These are phyloP conservation scores for Acipenser transmontanus DNA, from an alignment of 2,797 vertebrate species.

Conservation along the genomic window DNA sequence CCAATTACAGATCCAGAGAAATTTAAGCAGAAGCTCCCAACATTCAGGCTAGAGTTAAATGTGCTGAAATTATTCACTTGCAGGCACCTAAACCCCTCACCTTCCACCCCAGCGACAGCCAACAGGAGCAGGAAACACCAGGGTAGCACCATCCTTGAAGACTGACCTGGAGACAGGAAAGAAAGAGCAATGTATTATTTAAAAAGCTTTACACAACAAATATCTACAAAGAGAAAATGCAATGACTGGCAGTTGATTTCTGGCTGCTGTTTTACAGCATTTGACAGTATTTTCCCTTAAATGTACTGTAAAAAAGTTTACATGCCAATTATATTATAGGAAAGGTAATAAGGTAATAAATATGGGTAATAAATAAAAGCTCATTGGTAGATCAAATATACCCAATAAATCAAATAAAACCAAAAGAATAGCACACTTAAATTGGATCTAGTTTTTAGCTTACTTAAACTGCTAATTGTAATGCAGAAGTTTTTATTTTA, in stretches of 20 bases:
- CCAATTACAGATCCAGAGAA: slow-evolving; percentile 63
- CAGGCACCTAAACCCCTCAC: slow-evolving; percentile 58
- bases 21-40: slow-evolving; percentile 71
- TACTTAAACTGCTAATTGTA: no score
- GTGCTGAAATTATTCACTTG: slow-evolving; percentile 43
- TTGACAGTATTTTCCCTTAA: not conserved
- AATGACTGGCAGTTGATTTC: slow-evolving; percentile 13
- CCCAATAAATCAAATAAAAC: no score
- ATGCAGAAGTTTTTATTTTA: no score
- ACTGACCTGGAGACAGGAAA: slow-evolving; percentile 25
- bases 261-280: slow-evolving; percentile 4
- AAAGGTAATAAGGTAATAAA: no score
- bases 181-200: slow-evolving; percentile 3
- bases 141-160: slow-evolving; percentile 38
- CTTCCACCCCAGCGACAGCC: slow-evolving; percentile 28
- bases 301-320: no score
- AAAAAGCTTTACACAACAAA: not conserved
- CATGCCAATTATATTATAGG: no score
- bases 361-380: no score
- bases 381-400: no score
- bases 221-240: not conserved
- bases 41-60: slow-evolving; percentile 42
- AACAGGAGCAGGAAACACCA: slow-evolving; percentile 38
- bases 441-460: no score
- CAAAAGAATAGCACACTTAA: no score